Evolutionary conservation across 2,797 vertebrate species (phyloP), one percentile per base, ranked within the genome.

Genomic region (Acestrorhynchus altus): DNA sequence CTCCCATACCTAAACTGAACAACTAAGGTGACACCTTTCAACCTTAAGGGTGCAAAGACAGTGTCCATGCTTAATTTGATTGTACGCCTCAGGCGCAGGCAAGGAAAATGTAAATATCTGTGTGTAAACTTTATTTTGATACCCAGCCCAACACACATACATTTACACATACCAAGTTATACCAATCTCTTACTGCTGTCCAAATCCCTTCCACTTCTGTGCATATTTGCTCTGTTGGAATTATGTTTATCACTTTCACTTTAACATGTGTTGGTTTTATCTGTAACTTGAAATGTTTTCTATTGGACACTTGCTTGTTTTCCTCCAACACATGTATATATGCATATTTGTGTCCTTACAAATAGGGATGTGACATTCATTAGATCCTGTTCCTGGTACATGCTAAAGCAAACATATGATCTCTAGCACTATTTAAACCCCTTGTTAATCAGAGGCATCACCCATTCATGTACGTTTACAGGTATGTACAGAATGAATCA

Each of bases 371-470:
- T 39, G 7, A 20, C 28, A 31, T 15, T 40, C 1, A 44, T 67
- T 4, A 74, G 73, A 78, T 83, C 73, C 76, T 79, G 83, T 85
- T 85, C 67, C 81, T 52, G 31, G 46, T 42, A 70, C 31, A 22
- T 0, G 4, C 1, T 42, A 40, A 18, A 9, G 22, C 16, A 80
- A 70, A 76, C 44, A 64, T 59, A 40, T 54, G 16, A 28, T 35
- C 24, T 65, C 18, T 6, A 20, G 20, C 10, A 22, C 56, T 85
- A 85, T 83, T 74, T 83, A 83, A 81, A 49, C 54, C 52, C 49
- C 67, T 0, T 8, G 4, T 51, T 49, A n/a, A 4, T 42, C 13
- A 8, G 9, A 18, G 56, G 2, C 1, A 18, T 67, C 28, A 66
- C 31, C 40, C 63, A 51, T 69, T 59, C 39, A 11, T 10, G 6